These are phyloP conservation scores for Callionymus lyra DNA, from an alignment of 2,113 vertebrate species.

Conservation along the genomic window DNA sequence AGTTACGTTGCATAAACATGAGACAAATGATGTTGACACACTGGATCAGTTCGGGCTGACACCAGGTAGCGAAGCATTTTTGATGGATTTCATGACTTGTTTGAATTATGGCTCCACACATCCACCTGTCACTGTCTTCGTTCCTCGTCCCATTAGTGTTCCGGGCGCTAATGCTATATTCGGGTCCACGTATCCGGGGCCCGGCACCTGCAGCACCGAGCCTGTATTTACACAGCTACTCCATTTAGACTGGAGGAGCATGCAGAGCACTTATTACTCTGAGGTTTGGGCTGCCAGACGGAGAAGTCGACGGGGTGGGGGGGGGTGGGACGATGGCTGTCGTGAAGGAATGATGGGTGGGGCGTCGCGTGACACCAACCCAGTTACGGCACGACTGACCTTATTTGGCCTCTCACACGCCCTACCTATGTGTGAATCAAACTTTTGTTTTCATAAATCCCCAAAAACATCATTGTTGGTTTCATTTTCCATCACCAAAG, in stretches of 20 bases:
- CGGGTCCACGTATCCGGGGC: slow-evolving; percentile 24
- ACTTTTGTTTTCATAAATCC: slow-evolving; percentile 7
- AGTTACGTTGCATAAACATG: slow-evolving; percentile 17
- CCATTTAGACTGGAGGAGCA: slow-evolving; percentile 49
- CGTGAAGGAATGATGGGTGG: slow-evolving; percentile 33
- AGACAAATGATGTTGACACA: slow-evolving; percentile 36
- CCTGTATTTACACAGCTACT: slow-evolving; percentile 50
- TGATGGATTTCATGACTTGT: slow-evolving; percentile 37
- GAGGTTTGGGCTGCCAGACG: slow-evolving; percentile 53
- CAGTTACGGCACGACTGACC: slow-evolving; percentile 60
- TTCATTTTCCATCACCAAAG: too few species aligned
- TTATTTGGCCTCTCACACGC: slow-evolving; percentile 45
- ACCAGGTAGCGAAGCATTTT: slow-evolving; percentile 12
- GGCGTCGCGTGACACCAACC: slow-evolving; percentile 44
- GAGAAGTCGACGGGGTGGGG: slow-evolving; percentile 20
- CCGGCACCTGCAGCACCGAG: slow-evolving; percentile 49
- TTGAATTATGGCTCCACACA: slow-evolving; percentile 24
- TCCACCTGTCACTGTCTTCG: slow-evolving; percentile 22
- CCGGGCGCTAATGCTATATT: slow-evolving; percentile 22
- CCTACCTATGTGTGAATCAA: slow-evolving; percentile 8
- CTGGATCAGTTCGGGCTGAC: slow-evolving; percentile 25
- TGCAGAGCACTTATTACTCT: slow-evolving; percentile 64
- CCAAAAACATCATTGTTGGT: too few species aligned
- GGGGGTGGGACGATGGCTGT: slow-evolving; percentile 25
- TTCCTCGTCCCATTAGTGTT: slow-evolving; percentile 1